Percentiles rank a stretch among this genome's conserved stretches.
Evolutionary conservation across 2,888 invertebrate species (phyloP).

Genomic region (Candidula unifasciata): DNA sequence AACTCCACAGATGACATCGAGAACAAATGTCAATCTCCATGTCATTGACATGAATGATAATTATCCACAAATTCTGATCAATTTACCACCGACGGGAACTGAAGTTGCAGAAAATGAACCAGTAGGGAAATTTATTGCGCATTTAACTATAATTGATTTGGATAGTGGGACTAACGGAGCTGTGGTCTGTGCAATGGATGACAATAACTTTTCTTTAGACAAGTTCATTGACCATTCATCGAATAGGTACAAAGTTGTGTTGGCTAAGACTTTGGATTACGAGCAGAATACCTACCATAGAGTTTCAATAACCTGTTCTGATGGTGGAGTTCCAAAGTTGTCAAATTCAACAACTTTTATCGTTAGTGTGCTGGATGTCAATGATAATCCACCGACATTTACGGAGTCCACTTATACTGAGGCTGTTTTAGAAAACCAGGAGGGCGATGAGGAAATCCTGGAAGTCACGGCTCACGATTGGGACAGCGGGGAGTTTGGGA

Average conservation of each 20-base stretch:
- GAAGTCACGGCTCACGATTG: constrained; percentile 84
- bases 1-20: constrained; percentile 58
- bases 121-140: constrained; percentile 94
- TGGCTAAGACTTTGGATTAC: constrained; percentile 67
- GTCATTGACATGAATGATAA: constrained; percentile 86
- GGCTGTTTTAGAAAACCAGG: constrained; percentile 31
- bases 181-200: constrained; percentile 66
- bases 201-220: constrained; percentile 62
- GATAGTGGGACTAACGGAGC: constrained; percentile 68
- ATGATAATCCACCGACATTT: constrained; percentile 69
- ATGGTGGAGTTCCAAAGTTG: constrained; percentile 69
- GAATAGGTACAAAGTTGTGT: constrained; percentile 64
- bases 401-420: constrained; percentile 29
- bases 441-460: not conserved
- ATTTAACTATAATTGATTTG: constrained; percentile 85
- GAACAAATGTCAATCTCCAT: constrained; percentile 80
- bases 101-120: constrained; percentile 83
- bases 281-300: constrained; percentile 65
- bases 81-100: constrained; percentile 88
- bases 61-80: constrained; percentile 84
- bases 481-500: constrained; percentile 67
- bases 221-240: constrained; percentile 55
- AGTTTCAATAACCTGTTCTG: constrained; percentile 70
- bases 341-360: constrained; percentile 64
- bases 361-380: constrained; percentile 71